Conservation (phyloP, 2,888 invertebrate species). For the Folsomia candida region DNA sequence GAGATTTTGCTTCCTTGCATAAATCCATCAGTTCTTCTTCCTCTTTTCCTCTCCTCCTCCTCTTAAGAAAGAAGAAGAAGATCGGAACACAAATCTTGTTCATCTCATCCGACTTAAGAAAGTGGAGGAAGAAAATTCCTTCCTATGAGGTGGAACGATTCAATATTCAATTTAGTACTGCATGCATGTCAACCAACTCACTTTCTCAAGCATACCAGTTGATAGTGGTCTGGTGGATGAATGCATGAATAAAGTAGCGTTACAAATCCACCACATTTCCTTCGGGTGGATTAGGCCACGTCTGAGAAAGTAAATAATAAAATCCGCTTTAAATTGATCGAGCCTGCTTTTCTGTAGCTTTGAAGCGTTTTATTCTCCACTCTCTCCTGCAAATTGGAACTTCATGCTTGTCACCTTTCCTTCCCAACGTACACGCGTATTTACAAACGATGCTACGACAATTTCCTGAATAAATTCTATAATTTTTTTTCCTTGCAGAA, state of each 20-base stretch:
- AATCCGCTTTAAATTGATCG: constrained; percentile 1
- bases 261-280: not conserved
- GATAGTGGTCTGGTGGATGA: not conserved
- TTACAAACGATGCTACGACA: not conserved
- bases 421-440: not conserved
- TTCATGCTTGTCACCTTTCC: not conserved
- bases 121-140: not conserved
- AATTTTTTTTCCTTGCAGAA: not conserved
- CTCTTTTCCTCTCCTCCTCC: not conserved
- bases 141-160: too few species aligned
- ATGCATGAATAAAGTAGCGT: not conserved
- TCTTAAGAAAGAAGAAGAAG: not conserved
- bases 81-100: not conserved
- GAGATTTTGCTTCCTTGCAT: too few species aligned
- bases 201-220: not conserved
- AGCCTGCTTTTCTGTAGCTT: not conserved
- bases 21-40: not conserved
- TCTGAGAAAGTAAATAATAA: not conserved
- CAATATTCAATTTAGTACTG: not conserved
- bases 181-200: not conserved
- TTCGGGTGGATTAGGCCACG: not conserved
- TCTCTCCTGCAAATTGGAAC: not conserved
- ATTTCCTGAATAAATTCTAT: not conserved
- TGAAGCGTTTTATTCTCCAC: not conserved
- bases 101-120: not conserved